phyloP scores from a whole-genome alignment of 2,113 vertebrate genomes.

The Platycercus adscitus region DNA sequence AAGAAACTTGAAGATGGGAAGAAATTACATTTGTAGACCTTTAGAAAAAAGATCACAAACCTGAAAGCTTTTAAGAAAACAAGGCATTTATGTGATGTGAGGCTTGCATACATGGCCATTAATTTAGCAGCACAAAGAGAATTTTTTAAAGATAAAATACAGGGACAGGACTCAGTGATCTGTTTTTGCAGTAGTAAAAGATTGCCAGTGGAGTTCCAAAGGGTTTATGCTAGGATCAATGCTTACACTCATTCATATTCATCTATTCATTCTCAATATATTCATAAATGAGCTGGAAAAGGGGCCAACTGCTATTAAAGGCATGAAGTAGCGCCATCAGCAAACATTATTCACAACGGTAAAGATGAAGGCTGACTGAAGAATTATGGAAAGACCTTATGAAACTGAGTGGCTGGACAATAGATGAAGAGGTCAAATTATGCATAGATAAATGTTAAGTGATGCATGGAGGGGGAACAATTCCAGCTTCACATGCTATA shows the following conservation, averaged over 20 bases:
- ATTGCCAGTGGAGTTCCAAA: not conserved
- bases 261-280: constrained; percentile 15
- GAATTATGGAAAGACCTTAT: not conserved
- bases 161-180: not conserved
- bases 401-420: not conserved
- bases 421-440: constrained; percentile 18
- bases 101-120: not conserved
- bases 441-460: not conserved
- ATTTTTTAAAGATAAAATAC: not conserved
- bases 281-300: constrained; percentile 30
- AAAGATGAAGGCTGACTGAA: constrained; percentile 17
- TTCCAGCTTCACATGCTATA: not conserved
- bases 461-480: not conserved
- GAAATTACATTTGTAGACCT: not conserved
- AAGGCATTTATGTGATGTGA: not conserved
- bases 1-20: not conserved
- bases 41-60: not conserved
- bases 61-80: not conserved
- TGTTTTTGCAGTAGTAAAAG: not conserved
- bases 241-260: not conserved
- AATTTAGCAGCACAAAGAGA: not conserved
- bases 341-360: constrained; percentile 2
- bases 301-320: not conserved
- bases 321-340: constrained; percentile 2
- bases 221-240: not conserved